phyloP scores from a whole-genome alignment of 1,140 invertebrate genomes.

The Drosophila setifemur region DNA sequence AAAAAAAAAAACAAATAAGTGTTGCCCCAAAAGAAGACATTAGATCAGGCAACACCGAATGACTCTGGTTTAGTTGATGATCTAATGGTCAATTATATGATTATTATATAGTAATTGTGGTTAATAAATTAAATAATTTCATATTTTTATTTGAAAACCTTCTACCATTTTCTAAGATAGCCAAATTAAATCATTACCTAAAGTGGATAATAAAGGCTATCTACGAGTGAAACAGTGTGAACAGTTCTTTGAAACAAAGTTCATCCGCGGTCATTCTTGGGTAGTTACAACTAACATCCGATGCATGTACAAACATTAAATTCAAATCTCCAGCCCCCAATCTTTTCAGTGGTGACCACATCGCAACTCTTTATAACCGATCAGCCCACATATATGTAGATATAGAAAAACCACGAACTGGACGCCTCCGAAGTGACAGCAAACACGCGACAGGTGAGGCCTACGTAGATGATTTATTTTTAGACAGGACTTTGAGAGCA shows the following conservation, averaged over 20 bases:
- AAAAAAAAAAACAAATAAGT: background rate
- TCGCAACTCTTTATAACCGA: slow-evolving; percentile 3
- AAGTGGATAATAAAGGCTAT: slow-evolving; percentile 17
- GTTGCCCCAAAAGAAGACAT: slow-evolving; percentile 22
- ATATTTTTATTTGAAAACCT: background rate
- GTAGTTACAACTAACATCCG: too few species aligned
- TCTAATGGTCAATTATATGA: slow-evolving; percentile 21
- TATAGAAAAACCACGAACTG: background rate
- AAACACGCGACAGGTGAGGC: slow-evolving; percentile 55
- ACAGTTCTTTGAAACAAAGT: background rate
- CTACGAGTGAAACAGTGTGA: slow-evolving; percentile 12
- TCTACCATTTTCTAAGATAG: background rate
- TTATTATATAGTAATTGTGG: too few species aligned
- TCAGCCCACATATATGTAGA: slow-evolving; percentile 14
- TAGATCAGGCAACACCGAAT: background rate
- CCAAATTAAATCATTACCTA: slow-evolving; percentile 8
- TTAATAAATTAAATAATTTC: background rate
- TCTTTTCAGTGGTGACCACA: slow-evolving; percentile 2
- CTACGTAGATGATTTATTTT: slow-evolving; percentile 45
- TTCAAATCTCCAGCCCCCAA: background rate
- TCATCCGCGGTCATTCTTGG: background rate
- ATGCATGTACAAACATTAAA: too few species aligned
- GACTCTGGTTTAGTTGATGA: background rate
- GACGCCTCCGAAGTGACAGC: slow-evolving; percentile 39
- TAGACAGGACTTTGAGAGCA: slow-evolving; percentile 37